Evolutionary conservation across 2,888 invertebrate genomes (phyloP).

Genomic region (Melanchra persicariae): DNA sequence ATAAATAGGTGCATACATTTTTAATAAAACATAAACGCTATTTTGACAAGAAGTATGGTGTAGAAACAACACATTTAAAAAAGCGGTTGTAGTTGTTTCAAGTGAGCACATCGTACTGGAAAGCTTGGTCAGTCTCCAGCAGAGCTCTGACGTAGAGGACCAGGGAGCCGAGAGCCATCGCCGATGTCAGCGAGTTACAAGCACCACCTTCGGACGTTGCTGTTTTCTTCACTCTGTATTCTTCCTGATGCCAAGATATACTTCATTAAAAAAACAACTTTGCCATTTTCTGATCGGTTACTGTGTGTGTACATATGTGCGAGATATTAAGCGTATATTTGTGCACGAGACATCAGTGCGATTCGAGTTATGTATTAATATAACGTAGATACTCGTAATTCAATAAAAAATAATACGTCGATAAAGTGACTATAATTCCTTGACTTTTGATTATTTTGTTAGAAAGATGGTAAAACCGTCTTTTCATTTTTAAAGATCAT

Average conservation of each 20-base stretch:
- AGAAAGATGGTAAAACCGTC: no score
- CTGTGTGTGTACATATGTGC: no score
- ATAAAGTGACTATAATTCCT: no score
- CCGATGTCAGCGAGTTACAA: conserved; percentile 86
- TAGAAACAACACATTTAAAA: conserved; percentile 6
- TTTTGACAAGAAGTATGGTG: conserved; percentile 16
- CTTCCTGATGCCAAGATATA: conserved; percentile 75
- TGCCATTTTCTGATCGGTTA: no score
- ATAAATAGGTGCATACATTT: conserved; percentile 22
- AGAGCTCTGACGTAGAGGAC: conserved; percentile 84
- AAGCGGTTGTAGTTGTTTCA: conserved; percentile 56
- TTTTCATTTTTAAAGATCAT: no score
- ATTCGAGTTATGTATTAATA: no score
- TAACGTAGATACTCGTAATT: no score
- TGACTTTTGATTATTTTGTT: no score
- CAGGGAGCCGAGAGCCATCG: conserved; percentile 85
- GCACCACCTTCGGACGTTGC: conserved; percentile 83
- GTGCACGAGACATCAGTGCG: no score
- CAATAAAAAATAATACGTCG: no score
- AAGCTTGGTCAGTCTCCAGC: conserved; percentile 86
- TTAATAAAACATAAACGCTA: conserved; percentile 12
- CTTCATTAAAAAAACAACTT: background rate
- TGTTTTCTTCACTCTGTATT: conserved; percentile 84
- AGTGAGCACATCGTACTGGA: conserved; percentile 85
- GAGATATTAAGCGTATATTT: no score